These are phyloP conservation scores for Prunella strophiata DNA, from an alignment of 2,797 vertebrate genomes.

Conservation along the genomic window DNA sequence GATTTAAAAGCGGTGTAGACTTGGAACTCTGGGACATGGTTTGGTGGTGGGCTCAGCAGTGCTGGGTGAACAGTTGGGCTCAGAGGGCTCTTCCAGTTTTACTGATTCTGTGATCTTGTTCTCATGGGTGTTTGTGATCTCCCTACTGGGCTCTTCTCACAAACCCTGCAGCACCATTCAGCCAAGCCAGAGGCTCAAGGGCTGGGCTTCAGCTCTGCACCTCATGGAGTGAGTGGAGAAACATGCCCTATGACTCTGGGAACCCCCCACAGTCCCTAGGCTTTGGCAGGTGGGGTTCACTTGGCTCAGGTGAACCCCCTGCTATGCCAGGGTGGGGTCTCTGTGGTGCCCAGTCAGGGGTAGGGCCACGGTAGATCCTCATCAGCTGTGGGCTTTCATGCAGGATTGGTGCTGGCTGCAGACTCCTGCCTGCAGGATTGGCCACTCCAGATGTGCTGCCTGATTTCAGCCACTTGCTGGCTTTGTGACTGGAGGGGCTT, in stretches of 20 bases:
- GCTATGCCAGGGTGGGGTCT: not conserved
- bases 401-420: not conserved
- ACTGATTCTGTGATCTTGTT: not conserved
- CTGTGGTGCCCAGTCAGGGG: too few species aligned
- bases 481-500: not conserved
- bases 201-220: not conserved
- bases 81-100: not conserved
- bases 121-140: not conserved
- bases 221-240: too few species aligned
- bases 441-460: not conserved
- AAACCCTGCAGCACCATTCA: not conserved
- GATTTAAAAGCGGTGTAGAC: not conserved
- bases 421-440: not conserved
- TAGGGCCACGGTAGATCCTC: not conserved
- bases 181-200: not conserved
- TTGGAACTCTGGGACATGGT: not conserved
- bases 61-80: not conserved
- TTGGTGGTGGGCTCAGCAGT: not conserved
- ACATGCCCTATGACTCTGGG: not conserved
- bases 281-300: not conserved
- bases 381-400: not conserved
- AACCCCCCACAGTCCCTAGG: not conserved
- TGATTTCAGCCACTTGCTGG: not conserved
- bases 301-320: not conserved
- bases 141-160: not conserved